Percentiles rank a stretch among this genome's conserved stretches.
These are phyloP conservation scores for Chaetura pelagica DNA, from an alignment of 2,113 vertebrate species.

Conservation along the genomic window DNA sequence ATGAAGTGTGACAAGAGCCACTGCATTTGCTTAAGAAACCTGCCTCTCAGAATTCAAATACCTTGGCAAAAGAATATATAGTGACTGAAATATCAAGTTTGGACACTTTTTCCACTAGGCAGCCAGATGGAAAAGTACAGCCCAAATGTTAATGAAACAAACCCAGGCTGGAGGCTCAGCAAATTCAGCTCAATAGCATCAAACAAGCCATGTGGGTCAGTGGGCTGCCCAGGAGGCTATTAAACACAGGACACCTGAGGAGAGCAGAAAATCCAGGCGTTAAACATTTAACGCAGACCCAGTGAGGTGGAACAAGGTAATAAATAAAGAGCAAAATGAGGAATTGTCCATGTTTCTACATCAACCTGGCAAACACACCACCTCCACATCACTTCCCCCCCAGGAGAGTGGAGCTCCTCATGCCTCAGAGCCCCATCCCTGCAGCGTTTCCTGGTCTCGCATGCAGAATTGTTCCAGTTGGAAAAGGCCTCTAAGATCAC, in stretches of 20 bases:
- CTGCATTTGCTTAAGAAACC: not conserved
- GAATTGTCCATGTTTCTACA: not conserved
- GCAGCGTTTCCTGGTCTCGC: not conserved
- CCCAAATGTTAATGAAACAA: constrained; percentile 12
- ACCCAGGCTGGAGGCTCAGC: not conserved
- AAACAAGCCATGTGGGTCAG: not conserved
- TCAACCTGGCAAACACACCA: not conserved
- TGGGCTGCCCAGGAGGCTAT: not conserved
- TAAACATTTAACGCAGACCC: not conserved
- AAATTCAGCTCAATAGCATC: not conserved
- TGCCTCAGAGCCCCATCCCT: not conserved
- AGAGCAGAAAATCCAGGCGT: not conserved
- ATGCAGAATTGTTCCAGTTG: no score
- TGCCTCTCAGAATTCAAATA: not conserved
- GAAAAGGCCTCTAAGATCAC: no score
- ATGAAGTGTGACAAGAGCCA: not conserved
- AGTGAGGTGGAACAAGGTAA: not conserved
- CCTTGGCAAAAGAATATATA: not conserved
- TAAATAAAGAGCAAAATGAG: not conserved
- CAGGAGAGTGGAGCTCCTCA: not conserved
- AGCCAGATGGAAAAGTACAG: constrained; percentile 21
- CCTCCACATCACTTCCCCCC: not conserved
- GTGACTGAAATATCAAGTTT: not conserved
- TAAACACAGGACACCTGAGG: not conserved
- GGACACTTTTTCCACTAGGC: not conserved